Conservation (phyloP, 2,113 vertebrate species). For the Edolisoma coerulescens region DNA sequence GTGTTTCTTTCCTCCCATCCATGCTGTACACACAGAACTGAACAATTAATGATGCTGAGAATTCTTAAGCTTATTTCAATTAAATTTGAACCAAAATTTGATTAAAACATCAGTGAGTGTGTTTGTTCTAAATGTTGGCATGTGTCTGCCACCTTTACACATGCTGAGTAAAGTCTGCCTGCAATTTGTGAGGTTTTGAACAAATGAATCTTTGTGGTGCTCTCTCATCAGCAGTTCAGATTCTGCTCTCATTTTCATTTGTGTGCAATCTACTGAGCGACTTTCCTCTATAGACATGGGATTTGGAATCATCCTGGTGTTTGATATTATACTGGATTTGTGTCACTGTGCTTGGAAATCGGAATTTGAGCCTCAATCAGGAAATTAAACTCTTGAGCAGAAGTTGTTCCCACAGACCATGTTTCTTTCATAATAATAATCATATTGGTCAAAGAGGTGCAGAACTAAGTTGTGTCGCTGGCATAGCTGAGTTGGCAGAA, state of each 20-base stretch:
- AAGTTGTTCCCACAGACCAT: not conserved
- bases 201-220: slow-evolving; percentile 7
- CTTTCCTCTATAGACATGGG: not conserved
- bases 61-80: slow-evolving; percentile 16
- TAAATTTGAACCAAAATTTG: not conserved
- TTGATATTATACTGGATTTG: not conserved
- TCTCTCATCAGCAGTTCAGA: not conserved
- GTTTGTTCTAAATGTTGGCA: not conserved
- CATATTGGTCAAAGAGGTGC: not conserved
- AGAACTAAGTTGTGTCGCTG: not conserved
- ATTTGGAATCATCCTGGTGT: not conserved
- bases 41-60: not conserved
- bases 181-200: not conserved
- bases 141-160: not conserved
- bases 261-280: fast-evolving
- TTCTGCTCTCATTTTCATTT: not conserved
- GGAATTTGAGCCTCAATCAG: not conserved
- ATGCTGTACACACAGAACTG: not conserved
- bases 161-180: not conserved
- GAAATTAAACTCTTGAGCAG: not conserved
- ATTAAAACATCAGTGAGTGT: not conserved
- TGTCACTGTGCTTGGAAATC: not conserved
- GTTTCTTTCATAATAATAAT: not conserved
- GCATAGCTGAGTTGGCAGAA: not conserved
- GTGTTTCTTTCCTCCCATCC: not conserved